These are phyloP conservation scores for Centrocercus urophasianus DNA, from an alignment of 2,113 vertebrate genomes.

Conservation along the genomic window DNA sequence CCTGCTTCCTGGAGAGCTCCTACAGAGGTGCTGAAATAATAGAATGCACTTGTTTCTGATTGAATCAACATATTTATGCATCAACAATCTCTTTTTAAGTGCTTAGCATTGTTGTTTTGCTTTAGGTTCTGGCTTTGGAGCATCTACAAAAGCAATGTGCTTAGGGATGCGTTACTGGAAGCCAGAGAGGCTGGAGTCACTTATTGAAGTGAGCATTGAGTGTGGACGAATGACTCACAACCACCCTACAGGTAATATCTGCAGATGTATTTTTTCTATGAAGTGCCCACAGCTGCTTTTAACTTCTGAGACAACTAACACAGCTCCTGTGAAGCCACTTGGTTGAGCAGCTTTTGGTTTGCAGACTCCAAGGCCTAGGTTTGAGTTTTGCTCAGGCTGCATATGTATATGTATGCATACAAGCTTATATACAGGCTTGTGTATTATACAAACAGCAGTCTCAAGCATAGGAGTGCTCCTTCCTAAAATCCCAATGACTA, in stretches of 20 bases:
- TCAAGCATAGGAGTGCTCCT: not conserved
- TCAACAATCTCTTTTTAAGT: not conserved
- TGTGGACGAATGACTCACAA: slow-evolving; percentile 96
- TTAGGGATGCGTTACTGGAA: slow-evolving; percentile 97
- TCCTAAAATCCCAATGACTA: not conserved
- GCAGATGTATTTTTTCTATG: fast-evolving
- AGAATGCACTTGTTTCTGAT: not conserved
- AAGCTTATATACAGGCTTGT: not conserved
- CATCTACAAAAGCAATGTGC: slow-evolving; percentile 96
- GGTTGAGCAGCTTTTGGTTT: not conserved
- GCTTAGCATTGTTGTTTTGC: not conserved
- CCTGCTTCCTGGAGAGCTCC: not conserved
- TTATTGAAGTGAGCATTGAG: slow-evolving; percentile 95
- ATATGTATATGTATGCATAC: not conserved
- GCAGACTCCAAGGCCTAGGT: not conserved
- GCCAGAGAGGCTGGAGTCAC: slow-evolving; percentile 86
- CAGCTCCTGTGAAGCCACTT: not conserved
- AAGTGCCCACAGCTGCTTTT: not conserved
- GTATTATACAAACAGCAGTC: not conserved
- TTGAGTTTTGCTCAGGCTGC: not conserved
- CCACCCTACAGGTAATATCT: slow-evolving; percentile 90
- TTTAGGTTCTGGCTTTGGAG: slow-evolving; percentile 93
- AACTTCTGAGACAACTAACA: not conserved
- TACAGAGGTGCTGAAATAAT: not conserved
- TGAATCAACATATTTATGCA: not conserved